Percentiles rank a stretch among this genome's conserved stretches.
These are phyloP conservation scores for Macrophya annulata DNA, from an alignment of 2,888 invertebrate genomes.

Conservation along the genomic window DNA sequence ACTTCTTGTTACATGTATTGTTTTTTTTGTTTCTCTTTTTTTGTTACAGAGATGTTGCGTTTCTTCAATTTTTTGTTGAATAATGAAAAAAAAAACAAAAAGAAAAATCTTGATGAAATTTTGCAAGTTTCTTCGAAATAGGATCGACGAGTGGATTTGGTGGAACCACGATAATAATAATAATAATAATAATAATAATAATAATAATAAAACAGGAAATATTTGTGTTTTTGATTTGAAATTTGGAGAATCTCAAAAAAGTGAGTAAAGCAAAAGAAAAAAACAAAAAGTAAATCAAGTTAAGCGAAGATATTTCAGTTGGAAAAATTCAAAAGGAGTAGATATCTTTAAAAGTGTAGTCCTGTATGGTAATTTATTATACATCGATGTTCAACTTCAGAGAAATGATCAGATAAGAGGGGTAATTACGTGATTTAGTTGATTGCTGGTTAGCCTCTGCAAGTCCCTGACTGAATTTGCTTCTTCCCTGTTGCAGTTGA, in stretches of 20 bases:
- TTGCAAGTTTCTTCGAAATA: too few relatives aligned
- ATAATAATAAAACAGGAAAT: slow-evolving; percentile 21
- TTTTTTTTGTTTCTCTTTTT: too few relatives aligned
- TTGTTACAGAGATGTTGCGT: too few relatives aligned
- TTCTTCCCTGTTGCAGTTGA: not conserved
- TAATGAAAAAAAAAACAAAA: too few relatives aligned
- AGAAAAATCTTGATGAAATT: too few relatives aligned
- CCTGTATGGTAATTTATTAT: not conserved
- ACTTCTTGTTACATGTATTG: too few relatives aligned
- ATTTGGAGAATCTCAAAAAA: slow-evolving; percentile 20
- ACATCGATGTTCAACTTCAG: not conserved
- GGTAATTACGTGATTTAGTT: not conserved
- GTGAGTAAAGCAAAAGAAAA: not conserved
- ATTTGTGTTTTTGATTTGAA: slow-evolving; percentile 13
- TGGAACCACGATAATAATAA: too few relatives aligned
- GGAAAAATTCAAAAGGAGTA: not conserved
- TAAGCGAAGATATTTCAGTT: not conserved
- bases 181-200: too few relatives aligned
- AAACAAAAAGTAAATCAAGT: not conserved
- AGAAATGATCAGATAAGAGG: slow-evolving; percentile 10
- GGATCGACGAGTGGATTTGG: too few relatives aligned
- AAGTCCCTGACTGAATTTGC: not conserved
- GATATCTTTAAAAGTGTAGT: not conserved
- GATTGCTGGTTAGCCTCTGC: slow-evolving; percentile 6
- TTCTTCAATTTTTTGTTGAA: too few relatives aligned